Evolutionary conservation across 2,113 vertebrate genomes (phyloP).

Genomic region (Myotis yumanensis): DNA sequence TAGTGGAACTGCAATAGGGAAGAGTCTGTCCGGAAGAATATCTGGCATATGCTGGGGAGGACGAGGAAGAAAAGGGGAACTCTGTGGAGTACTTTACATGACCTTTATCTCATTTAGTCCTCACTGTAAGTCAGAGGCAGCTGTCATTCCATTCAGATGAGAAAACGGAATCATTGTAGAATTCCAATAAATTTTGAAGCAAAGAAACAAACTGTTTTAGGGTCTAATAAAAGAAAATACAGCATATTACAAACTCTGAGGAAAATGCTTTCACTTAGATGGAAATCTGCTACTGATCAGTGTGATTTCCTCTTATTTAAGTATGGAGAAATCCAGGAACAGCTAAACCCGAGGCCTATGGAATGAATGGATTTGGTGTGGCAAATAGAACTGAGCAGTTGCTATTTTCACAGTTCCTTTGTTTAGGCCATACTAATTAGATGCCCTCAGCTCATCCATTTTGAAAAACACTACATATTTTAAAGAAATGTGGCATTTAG

Average conservation of each 20-base stretch:
- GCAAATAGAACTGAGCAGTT: neutral
- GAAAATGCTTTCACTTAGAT: neutral
- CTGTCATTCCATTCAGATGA: neutral
- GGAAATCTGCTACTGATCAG: neutral
- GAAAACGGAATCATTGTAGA: constrained; percentile 7
- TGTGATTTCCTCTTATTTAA: neutral
- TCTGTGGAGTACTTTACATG: neutral
- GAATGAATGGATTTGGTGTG: neutral
- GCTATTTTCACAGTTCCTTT: neutral
- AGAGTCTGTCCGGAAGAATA: neutral
- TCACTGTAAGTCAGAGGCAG: neutral
- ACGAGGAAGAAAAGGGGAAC: neutral
- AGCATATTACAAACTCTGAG: neutral
- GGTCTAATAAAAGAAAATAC: neutral
- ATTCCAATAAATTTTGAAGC: neutral
- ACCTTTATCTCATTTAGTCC: neutral
- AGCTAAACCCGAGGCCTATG: neutral
- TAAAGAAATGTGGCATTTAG: constrained; percentile 51
- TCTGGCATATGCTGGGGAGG: neutral
- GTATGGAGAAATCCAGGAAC: neutral
- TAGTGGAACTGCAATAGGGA: neutral
- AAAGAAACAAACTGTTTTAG: constrained; percentile 1
- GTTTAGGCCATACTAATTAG: neutral
- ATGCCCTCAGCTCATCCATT: neutral
- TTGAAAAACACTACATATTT: constrained; percentile 27